These are phyloP conservation scores for Pheosia gnoma DNA, from an alignment of 2,888 invertebrate species.

Conservation along the genomic window DNA sequence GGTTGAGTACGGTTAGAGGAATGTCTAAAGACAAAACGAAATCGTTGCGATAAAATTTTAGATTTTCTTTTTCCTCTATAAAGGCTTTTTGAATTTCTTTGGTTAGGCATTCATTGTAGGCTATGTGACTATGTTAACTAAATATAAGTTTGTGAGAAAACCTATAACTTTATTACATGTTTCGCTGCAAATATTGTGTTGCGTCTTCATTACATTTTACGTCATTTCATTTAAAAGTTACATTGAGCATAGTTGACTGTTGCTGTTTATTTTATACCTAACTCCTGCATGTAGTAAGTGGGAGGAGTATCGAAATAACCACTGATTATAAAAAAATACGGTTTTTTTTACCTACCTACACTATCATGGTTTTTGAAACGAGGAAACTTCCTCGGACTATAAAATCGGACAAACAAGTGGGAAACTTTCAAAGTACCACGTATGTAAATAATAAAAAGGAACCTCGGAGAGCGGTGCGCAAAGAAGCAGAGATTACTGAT, in stretches of 20 bases:
- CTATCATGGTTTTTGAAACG: background rate
- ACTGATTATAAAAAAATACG: background rate
- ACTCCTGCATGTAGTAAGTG: background rate
- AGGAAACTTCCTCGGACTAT: constrained; percentile 10
- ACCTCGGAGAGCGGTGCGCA: constrained; percentile 8
- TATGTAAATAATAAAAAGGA: constrained; percentile 12
- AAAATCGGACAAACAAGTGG: background rate
- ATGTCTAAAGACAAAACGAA: constrained; percentile 40
- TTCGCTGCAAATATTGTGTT: constrained; percentile 24
- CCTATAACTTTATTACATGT: constrained; percentile 24
- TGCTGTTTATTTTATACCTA: background rate
- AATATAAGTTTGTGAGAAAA: background rate
- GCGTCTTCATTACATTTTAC: constrained; percentile 28
- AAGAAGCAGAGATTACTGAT: constrained; percentile 43
- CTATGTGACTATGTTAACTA: background rate
- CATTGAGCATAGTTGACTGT: background rate
- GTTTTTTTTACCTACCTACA: background rate
- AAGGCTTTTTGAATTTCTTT: background rate
- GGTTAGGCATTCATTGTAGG: constrained; percentile 5
- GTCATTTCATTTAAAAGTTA: constrained; percentile 14
- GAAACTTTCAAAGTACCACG: background rate
- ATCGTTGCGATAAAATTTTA: constrained; percentile 17
- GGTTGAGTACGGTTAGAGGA: constrained; percentile 43
- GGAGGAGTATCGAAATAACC: background rate
- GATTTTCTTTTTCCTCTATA: background rate